These are phyloP conservation scores for Meda fulgida DNA, from an alignment of 2,797 vertebrate species.

Conservation along the genomic window DNA sequence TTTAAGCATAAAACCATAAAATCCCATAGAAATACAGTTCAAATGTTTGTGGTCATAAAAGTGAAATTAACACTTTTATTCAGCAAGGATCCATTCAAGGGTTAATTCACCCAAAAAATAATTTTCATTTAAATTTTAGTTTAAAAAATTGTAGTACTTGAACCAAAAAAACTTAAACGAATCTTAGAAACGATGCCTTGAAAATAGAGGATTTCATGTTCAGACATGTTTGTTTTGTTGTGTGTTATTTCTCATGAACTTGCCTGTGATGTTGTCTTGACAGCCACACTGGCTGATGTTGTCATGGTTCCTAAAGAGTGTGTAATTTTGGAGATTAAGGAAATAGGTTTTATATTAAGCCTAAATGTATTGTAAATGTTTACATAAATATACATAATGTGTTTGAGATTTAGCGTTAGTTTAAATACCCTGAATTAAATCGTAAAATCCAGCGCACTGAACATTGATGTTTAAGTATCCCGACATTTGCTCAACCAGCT, in stretches of 20 bases:
- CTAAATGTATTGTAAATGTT: not conserved
- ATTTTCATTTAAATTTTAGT: too few species aligned
- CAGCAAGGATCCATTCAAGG: not conserved
- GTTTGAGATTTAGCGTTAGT: not conserved
- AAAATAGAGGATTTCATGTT: conserved; percentile 16
- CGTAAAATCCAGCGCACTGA: not conserved
- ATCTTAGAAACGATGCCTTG: too few species aligned
- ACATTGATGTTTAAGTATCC: not conserved
- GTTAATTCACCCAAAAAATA: too few species aligned
- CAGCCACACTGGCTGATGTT: not conserved
- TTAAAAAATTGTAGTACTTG: too few species aligned
- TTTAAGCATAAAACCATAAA: not conserved
- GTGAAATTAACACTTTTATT: not conserved
- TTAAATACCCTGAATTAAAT: not conserved
- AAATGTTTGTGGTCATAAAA: not conserved
- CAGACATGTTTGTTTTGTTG: conserved; percentile 20
- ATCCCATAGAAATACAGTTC: not conserved
- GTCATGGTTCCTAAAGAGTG: conserved; percentile 24
- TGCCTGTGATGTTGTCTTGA: not conserved
- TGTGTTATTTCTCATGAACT: not conserved
- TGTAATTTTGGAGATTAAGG: not conserved
- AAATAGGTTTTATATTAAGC: not conserved
- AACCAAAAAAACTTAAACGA: too few species aligned
- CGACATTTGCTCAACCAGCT: not conserved
- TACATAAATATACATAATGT: not conserved